Evolutionary conservation across 1,140 invertebrate genomes (phyloP).

Genomic region (Eriocheir sinensis): DNA sequence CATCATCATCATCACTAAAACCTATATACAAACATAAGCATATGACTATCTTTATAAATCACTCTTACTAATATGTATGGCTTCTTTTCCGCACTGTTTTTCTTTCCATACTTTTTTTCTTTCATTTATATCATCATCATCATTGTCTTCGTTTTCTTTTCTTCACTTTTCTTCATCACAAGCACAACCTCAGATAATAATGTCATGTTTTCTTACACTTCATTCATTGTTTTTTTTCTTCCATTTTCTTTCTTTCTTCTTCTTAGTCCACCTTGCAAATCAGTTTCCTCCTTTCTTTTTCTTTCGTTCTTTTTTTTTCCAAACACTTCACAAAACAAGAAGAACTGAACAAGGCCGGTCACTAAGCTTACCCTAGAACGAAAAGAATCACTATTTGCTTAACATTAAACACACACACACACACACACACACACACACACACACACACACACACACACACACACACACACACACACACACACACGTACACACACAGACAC

Average conservation of each 20-base stretch:
- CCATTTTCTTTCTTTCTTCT: background rate
- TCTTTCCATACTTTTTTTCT: no score
- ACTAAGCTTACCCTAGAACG: background rate
- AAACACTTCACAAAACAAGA: background rate
- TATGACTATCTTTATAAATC: no score
- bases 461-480: background rate
- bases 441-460: background rate
- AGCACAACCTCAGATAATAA: no score
- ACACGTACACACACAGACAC: background rate
- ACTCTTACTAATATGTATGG: background rate
- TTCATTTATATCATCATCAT: no score
- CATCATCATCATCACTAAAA: constrained; percentile 6
- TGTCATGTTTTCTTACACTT: background rate
- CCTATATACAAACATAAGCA: background rate
- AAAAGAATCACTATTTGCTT: background rate
- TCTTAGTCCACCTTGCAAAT: background rate
- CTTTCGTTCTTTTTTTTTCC: no score
- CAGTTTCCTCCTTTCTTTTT: no score
- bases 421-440: background rate
- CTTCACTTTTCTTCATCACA: background rate
- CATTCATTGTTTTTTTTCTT: background rate
- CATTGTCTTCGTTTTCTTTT: background rate
- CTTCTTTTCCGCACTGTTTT: no score
- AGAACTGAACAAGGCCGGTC: background rate
- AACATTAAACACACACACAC: background rate